A percentile compares a stretch with the other conserved stretches of the same genome.
Conservation (phyloP, 2,797 vertebrate species). For the Astyanax mexicanus region DNA sequence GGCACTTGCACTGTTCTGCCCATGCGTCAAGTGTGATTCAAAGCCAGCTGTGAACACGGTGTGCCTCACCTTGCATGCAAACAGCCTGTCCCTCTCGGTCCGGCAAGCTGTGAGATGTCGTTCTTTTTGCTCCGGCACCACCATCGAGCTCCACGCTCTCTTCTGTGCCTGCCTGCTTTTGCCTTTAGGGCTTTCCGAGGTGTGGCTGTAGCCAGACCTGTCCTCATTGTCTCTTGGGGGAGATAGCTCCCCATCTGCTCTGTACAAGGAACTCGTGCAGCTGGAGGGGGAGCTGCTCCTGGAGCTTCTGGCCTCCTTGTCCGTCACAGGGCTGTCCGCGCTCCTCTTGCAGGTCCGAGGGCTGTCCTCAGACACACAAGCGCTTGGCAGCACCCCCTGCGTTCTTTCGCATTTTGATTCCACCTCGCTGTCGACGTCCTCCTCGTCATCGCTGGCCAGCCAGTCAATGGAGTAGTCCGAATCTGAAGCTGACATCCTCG, state of each 20-base stretch:
- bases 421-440: constrained; percentile 72
- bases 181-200: constrained; percentile 53
- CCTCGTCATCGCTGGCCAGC: constrained; percentile 82
- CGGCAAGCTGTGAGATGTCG: constrained; percentile 61
- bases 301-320: constrained; percentile 59
- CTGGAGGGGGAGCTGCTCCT: constrained; percentile 62
- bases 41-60: constrained; percentile 16
- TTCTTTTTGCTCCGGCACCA: constrained; percentile 59
- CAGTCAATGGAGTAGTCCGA: constrained; percentile 85
- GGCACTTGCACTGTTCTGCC: constrained; percentile 34
- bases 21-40: constrained; percentile 11
- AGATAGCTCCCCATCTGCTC: constrained; percentile 59
- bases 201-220: constrained; percentile 34
- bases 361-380: constrained; percentile 51
- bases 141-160: constrained; percentile 65
- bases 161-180: constrained; percentile 71
- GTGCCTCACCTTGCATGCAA: constrained; percentile 78
- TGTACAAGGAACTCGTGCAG: constrained; percentile 59
- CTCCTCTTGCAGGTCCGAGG: constrained; percentile 53
- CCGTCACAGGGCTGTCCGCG: constrained; percentile 55
- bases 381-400: constrained; percentile 49
- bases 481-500: constrained; percentile 84
- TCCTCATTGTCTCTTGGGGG: constrained; percentile 50
- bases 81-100: constrained; percentile 70
- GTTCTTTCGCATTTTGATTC: constrained; percentile 64